Base-by-base conservation (phyloP, 2,888 invertebrate genomes). In the Amphiduros pacificus region DNA sequence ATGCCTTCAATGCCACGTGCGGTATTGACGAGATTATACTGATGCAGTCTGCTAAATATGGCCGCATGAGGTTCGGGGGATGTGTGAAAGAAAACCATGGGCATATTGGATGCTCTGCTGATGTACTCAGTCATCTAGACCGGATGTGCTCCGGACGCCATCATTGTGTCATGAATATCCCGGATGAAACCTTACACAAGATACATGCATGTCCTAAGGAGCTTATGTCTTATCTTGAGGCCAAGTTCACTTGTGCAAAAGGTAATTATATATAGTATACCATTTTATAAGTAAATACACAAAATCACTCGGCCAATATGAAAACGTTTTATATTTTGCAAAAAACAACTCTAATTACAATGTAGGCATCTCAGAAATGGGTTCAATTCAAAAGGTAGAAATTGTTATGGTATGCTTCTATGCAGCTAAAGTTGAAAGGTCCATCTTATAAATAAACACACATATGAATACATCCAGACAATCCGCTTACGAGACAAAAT, bases 141-240 rank as follows among this genome's bases (percentile, higher is more conserved):
- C n/a, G 27, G 11, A 49, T 29, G 27, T 57, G 56, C 28, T 57
- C 56, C 20, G 56, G 56, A 17, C 48, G 56, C 26, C 56, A 57
- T 26, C 48, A 48, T 36, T 57, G 56, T 26, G 26, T 48, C 31
- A 28, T 49, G 48, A 6, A 29, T 31, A 49, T 57, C 22, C 27
- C 41, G 29, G 44, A 57, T 32, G 14, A 44, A 20, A 29, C n/a
- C 29, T 49, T 57, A 3, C 49, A 41, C n/a, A 40, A 57, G 29
- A 49, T 24, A 20, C 41, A 29, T 41, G 31, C 41, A 44, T 57
- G 56, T 24, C 56, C 56, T 49, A 57, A 57, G 49, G 56, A 57
- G 49, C 41, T 57, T 49, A 57, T 57, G 56, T 57, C 56, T 31
- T 57, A 57, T 49, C 48, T 57, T n/a, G 56, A 57, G 48, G 56